A percentile compares a stretch with the other conserved stretches of the same genome.
Evolutionary conservation across 2,113 vertebrate genomes (phyloP).

Genomic region (Callorhinus ursinus): DNA sequence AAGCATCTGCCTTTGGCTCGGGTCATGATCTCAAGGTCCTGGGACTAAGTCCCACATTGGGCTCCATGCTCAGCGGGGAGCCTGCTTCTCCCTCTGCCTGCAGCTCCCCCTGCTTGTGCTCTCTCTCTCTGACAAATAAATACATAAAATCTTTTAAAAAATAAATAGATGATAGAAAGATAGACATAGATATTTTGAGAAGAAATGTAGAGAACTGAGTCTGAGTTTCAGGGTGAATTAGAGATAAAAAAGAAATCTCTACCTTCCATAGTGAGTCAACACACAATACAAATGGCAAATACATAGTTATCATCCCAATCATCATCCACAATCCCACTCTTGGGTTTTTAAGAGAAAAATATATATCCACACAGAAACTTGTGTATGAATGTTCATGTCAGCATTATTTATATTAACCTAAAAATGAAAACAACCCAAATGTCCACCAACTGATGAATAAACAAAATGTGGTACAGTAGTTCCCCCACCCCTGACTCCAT

Average conservation of each 20-base stretch:
- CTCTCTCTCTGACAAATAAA: no score
- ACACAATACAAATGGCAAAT: neutral
- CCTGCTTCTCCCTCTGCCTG: neutral
- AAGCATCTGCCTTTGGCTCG: neutral
- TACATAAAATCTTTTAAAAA: no score
- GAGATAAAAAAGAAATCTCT: neutral
- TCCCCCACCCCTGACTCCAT: no score
- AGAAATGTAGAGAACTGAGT: neutral
- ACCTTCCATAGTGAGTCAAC: neutral
- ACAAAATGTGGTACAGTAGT: neutral
- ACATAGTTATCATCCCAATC: neutral
- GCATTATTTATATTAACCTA: neutral
- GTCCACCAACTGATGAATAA: neutral
- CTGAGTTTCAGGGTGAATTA: constrained; percentile 10
- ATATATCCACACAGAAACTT: neutral
- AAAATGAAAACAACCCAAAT: neutral
- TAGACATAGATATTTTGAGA: neutral
- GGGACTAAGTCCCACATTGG: neutral
- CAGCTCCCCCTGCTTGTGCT: no score
- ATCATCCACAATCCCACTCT: neutral
- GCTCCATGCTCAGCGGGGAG: neutral
- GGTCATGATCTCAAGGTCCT: neutral
- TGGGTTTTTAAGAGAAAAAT: neutral
- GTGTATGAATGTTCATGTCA: neutral
- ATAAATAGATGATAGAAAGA: no score